Evolutionary conservation across 2,797 vertebrate genomes (phyloP).

Genomic region (Spinus olivaceus): DNA sequence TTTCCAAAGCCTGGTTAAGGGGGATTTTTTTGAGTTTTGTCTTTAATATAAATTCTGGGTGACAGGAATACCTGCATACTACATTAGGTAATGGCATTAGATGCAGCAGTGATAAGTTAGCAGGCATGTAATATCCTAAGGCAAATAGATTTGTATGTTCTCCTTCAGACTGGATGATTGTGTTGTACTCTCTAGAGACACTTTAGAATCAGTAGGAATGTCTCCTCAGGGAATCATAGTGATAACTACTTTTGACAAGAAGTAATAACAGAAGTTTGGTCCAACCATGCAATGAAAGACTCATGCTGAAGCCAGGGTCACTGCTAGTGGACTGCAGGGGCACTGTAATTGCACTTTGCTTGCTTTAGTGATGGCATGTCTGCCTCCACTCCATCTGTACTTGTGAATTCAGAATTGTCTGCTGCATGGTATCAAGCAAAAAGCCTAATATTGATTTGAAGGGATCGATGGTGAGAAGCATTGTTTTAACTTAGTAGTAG

Average conservation of each 20-base stretch:
- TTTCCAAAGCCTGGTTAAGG: background rate
- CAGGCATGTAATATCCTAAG: constrained; percentile 42
- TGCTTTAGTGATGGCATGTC: background rate
- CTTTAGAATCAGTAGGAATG: constrained; percentile 35
- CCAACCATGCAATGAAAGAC: background rate
- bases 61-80: background rate
- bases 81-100: constrained; percentile 27
- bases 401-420: background rate
- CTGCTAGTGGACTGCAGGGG: constrained; percentile 15
- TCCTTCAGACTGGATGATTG: constrained; percentile 35
- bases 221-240: constrained; percentile 16
- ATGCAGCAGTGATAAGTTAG: constrained; percentile 19
- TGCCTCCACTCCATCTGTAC: background rate
- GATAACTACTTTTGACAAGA: constrained; percentile 60
- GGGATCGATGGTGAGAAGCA: background rate
- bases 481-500: constrained; percentile 14
- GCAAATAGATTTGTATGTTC: constrained; percentile 54
- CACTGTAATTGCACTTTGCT: background rate
- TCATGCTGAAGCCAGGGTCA: background rate
- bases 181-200: constrained; percentile 38
- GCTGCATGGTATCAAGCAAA: background rate
- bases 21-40: background rate
- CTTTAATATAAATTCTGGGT: background rate
- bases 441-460: constrained; percentile 10
- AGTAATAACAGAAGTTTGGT: constrained; percentile 50